A percentile compares a stretch with the other conserved stretches of the same genome.
Evolutionary conservation across 2,113 vertebrate species (phyloP).

Genomic region (Synodontis membranacea): DNA sequence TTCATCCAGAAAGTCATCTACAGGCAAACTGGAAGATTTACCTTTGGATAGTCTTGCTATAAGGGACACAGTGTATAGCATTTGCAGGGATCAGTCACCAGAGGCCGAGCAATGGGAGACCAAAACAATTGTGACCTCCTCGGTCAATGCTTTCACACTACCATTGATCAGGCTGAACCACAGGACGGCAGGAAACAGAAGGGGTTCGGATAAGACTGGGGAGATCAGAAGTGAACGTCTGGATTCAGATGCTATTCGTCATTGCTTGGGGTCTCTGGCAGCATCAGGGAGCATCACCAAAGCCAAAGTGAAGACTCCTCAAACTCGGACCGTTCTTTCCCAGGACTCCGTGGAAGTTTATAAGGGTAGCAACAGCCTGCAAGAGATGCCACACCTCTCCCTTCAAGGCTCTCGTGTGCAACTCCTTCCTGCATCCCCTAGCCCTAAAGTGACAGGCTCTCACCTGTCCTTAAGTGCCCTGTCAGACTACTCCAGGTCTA

Average conservation of each 20-base stretch:
- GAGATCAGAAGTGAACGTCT: conserved; percentile 28
- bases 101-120: conserved; percentile 60
- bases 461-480: conserved; percentile 63
- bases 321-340: conserved; percentile 38
- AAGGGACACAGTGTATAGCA: conserved; percentile 81
- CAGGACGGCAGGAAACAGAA: conserved; percentile 55
- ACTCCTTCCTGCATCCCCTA: conserved; percentile 58
- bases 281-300: conserved; percentile 44
- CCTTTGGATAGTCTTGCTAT: conserved; percentile 63
- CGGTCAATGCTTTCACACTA: conserved; percentile 77
- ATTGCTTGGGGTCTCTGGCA: conserved; percentile 36
- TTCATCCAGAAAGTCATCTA: conserved; percentile 58
- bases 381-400: conserved; percentile 60
- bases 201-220: conserved; percentile 57
- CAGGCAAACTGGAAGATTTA: conserved; percentile 40
- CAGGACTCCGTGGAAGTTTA: conserved; percentile 62
- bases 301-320: conserved; percentile 52
- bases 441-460: conserved; percentile 58
- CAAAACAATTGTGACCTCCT: conserved; percentile 76
- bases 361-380: conserved; percentile 77
- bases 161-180: conserved; percentile 72
- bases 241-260: conserved; percentile 57
- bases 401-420: conserved; percentile 64
- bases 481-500: conserved; percentile 62
- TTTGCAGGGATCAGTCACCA: conserved; percentile 71